Conservation (phyloP, 2,797 vertebrate species). For the Diceros bicornis region DNA sequence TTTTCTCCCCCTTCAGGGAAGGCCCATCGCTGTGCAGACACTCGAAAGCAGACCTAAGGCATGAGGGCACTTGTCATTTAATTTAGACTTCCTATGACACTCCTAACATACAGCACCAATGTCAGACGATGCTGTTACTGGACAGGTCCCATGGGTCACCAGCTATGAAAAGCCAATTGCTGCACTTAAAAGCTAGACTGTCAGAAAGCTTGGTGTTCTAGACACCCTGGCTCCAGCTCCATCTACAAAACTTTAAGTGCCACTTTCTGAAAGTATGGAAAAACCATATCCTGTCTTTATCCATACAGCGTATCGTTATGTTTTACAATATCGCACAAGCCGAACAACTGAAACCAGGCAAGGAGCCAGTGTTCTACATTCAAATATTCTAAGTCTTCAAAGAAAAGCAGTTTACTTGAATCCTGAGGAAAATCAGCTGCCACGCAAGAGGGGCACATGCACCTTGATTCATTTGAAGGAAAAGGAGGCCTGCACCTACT, state of each 20-base stretch:
- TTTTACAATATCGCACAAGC: conserved; percentile 57
- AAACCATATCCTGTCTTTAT: conserved; percentile 95
- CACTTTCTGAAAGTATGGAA: conserved; percentile 94
- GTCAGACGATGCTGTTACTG: conserved; percentile 85
- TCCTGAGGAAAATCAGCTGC: not conserved
- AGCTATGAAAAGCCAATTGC: conserved; percentile 90
- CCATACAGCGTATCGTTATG: conserved; percentile 84
- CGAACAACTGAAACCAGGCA: conserved; percentile 28
- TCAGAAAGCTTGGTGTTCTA: conserved; percentile 90
- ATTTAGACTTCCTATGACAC: conserved; percentile 88
- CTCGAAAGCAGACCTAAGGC: conserved; percentile 79
- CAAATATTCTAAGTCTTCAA: not conserved
- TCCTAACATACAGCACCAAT: conserved; percentile 82
- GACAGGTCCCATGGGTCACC: conserved; percentile 86
- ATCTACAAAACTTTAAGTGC: conserved; percentile 93
- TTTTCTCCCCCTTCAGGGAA: not conserved
- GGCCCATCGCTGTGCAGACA: conserved; percentile 79
- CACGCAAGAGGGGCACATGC: not conserved
- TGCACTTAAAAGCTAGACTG: conserved; percentile 91
- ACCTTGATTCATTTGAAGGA: not conserved
- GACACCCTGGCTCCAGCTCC: conserved; percentile 94
- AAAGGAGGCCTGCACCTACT: not conserved
- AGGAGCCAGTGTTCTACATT: conserved; percentile 43
- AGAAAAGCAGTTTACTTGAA: not conserved
- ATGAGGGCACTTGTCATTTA: conserved; percentile 78